phyloP scores from a whole-genome alignment of 1,140 invertebrate species.

The Stratiolaelaps scimitus region DNA sequence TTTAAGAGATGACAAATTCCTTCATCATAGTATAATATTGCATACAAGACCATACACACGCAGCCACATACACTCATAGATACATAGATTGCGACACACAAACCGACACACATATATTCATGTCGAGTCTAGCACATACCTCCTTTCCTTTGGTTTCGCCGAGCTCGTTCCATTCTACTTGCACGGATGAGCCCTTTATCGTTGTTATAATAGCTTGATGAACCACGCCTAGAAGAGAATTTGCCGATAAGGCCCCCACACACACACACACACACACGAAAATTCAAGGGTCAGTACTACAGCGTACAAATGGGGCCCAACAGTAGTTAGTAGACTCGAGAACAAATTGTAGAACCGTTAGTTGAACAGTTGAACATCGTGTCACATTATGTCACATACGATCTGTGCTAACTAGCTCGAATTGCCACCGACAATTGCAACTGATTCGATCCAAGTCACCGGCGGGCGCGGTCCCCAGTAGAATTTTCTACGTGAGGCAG shows the following conservation, averaged over 20 bases:
- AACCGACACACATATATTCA: neutral
- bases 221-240: constrained; percentile 56
- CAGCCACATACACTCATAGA: no score
- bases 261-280: neutral
- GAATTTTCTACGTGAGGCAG: no score
- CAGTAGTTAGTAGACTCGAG: neutral
- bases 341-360: neutral
- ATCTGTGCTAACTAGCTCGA: no score
- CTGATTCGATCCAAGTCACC: no score
- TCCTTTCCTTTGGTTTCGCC: constrained; percentile 99
- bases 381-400: no score
- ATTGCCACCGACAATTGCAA: no score
- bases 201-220: constrained; percentile 89
- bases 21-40: neutral
- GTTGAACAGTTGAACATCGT: neutral
- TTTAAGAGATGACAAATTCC: neutral
- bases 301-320: neutral
- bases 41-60: no score
- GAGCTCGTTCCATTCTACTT: constrained; percentile 96
- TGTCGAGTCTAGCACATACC: constrained; percentile 45
- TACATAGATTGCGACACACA: no score
- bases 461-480: no score
- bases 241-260: neutral
- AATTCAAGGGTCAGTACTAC: neutral
- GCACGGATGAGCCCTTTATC: constrained; percentile 70